These are phyloP conservation scores for Caenorhabditis wallacei DNA, from an alignment of 2,888 invertebrate genomes.

Conservation along the genomic window DNA sequence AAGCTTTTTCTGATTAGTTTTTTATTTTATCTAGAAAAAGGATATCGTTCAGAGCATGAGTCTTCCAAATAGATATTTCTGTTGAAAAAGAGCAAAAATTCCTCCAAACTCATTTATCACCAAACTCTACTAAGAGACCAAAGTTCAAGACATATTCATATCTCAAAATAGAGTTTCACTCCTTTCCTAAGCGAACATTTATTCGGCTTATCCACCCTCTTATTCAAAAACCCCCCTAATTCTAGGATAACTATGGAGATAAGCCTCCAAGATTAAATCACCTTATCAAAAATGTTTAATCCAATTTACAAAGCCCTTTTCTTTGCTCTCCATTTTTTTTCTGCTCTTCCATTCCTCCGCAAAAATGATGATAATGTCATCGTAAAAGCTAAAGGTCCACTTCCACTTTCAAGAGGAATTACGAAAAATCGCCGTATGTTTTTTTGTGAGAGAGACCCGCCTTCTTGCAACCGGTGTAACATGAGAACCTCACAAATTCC, in stretches of 20 bases:
- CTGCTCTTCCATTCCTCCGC: conserved; percentile 2
- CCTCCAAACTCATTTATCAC: background rate
- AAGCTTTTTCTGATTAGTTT: conserved; percentile 17
- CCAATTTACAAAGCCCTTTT: conserved; percentile 46
- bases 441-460: conserved; percentile 24
- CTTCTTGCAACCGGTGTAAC: conserved; percentile 48
- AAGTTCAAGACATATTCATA: background rate
- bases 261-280: conserved; percentile 28
- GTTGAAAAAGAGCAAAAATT: background rate
- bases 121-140: background rate
- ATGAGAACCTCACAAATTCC: conserved; percentile 57
- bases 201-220: conserved; percentile 3
- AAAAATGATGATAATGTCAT: conserved; percentile 33
- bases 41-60: background rate
- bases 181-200: background rate
- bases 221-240: conserved; percentile 25
- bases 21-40: background rate
- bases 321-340: conserved; percentile 12
- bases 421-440: conserved; percentile 32
- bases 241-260: background rate
- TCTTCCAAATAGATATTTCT: background rate
- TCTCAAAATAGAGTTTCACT: conserved; percentile 26
- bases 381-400: conserved; percentile 17
- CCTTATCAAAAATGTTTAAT: conserved; percentile 45
- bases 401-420: conserved; percentile 39